Conservation (phyloP, 2,797 vertebrate genomes). For the Poeciliopsis paucimaculata region DNA sequence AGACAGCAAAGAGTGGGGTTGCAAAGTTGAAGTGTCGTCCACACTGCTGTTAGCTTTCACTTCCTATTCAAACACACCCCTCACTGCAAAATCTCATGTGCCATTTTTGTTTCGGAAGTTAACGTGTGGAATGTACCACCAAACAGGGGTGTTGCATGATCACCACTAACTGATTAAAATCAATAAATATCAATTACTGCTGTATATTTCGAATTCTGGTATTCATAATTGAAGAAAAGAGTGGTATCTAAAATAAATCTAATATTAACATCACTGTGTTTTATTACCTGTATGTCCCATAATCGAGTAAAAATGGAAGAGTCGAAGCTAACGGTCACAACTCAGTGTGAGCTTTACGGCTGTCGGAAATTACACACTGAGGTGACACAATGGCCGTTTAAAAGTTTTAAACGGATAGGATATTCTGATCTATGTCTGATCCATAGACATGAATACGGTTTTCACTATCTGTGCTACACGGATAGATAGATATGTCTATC, state of each 20-base stretch:
- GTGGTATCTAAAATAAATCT: accelerated
- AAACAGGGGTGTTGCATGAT: background rate
- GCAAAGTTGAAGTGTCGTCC: background rate
- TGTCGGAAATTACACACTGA: conserved; percentile 7
- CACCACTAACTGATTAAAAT: background rate
- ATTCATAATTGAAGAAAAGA: accelerated
- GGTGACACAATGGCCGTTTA: background rate
- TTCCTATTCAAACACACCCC: conserved; percentile 36
- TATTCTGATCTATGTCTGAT: background rate
- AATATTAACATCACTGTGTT: accelerated
- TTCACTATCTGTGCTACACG: no score
- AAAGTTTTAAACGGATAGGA: background rate
- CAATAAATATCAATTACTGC: background rate
- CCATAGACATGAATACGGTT: background rate
- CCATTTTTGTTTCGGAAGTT: conserved; percentile 65
- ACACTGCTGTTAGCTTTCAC: conserved; percentile 30
- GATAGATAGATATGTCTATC: no score
- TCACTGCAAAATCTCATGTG: conserved; percentile 20
- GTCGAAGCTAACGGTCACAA: background rate
- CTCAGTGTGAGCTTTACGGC: background rate
- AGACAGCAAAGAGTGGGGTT: background rate
- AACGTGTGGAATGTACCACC: conserved; percentile 58
- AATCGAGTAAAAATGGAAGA: background rate
- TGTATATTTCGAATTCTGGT: background rate
- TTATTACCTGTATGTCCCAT: background rate